A percentile compares a stretch with the other conserved stretches of the same genome.
phyloP scores from a whole-genome alignment of 2,113 vertebrate genomes.

The Chloropsis cyanopogon region DNA sequence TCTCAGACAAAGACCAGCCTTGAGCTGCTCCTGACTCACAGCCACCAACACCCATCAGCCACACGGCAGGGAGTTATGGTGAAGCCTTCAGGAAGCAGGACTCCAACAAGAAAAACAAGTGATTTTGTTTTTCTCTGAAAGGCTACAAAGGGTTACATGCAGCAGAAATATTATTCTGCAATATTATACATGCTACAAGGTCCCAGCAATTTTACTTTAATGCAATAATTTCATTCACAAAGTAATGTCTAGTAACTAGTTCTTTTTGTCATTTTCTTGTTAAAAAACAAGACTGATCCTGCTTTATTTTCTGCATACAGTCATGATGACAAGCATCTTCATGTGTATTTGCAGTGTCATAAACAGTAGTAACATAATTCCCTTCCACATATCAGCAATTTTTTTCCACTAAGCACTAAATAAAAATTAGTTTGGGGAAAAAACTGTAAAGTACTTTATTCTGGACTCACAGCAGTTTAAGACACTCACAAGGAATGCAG shows the following conservation, averaged over 20 bases:
- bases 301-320: background rate
- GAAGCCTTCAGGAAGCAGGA: background rate
- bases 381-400: background rate
- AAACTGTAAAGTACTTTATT: background rate
- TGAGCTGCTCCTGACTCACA: background rate
- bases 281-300: background rate
- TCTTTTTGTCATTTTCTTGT: background rate
- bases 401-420: background rate
- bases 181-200: background rate
- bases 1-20: background rate
- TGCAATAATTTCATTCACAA: background rate
- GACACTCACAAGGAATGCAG: background rate
- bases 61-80: rapidly evolving
- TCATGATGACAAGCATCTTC: background rate
- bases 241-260: background rate
- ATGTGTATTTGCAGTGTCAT: background rate
- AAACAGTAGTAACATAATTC: background rate
- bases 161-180: background rate
- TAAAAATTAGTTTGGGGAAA: background rate
- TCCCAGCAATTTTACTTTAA: background rate
- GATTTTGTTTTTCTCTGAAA: background rate
- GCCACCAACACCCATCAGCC: background rate
- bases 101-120: background rate
- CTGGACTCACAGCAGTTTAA: background rate
- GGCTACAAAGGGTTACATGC: background rate